These are phyloP conservation scores for Stenodera caucasica DNA, from an alignment of 2,888 invertebrate species.

Conservation along the genomic window DNA sequence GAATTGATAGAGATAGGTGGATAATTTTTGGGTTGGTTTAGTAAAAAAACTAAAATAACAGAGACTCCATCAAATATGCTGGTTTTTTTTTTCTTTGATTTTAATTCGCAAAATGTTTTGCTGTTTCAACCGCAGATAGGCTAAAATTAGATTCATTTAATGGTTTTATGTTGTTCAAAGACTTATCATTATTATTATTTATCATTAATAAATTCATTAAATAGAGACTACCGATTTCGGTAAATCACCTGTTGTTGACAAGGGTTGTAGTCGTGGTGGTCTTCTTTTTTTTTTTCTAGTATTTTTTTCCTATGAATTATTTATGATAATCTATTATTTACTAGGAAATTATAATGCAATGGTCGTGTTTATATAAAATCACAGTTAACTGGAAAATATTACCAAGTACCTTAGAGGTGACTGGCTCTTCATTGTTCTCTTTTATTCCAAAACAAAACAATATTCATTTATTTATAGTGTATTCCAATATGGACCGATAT, in stretches of 20 bases:
- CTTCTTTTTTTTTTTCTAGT: too few relatives aligned
- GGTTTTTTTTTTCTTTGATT: neutral
- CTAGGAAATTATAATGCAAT: neutral
- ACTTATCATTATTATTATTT: too few relatives aligned
- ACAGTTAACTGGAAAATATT: neutral
- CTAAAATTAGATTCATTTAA: constrained; percentile 3
- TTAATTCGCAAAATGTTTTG: neutral
- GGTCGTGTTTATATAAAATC: neutral
- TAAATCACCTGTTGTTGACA: constrained; percentile 11
- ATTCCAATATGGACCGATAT: too few relatives aligned
- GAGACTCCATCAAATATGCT: neutral
- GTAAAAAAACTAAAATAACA: neutral
- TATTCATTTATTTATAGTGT: too few relatives aligned
- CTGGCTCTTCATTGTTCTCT: neutral
- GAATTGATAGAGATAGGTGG: neutral
- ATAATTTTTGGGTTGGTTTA: too few relatives aligned
- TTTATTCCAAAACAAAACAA: too few relatives aligned
- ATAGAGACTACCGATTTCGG: neutral
- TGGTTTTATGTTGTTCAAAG: neutral
- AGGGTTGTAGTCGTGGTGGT: neutral
- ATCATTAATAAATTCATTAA: constrained; percentile 3
- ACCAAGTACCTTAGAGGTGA: neutral
- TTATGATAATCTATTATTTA: neutral
- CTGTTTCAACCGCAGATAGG: neutral
- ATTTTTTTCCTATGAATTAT: neutral